A percentile compares a stretch with the other conserved stretches of the same genome.
phyloP scores from a whole-genome alignment of 1,140 invertebrate species.

The Anoplophora glabripennis region DNA sequence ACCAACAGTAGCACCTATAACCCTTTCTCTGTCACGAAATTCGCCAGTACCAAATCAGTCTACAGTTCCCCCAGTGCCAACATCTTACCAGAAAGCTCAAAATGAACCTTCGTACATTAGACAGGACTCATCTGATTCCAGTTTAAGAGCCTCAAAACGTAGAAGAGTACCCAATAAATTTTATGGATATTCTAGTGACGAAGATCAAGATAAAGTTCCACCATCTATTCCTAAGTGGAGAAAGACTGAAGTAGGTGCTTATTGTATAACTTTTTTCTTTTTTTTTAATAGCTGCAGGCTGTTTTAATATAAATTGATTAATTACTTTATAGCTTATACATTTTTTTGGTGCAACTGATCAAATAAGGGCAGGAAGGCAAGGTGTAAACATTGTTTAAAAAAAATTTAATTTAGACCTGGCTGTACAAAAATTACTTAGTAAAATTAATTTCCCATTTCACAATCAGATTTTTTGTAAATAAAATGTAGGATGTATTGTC shows the following conservation, averaged over 20 bases:
- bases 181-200: slow-evolving; percentile 81
- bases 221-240: slow-evolving; percentile 64
- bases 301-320: too few relatives aligned
- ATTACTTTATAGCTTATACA: too few relatives aligned
- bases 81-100: slow-evolving; percentile 10
- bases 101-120: slow-evolving; percentile 8
- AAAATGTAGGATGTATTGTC: too few relatives aligned
- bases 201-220: slow-evolving; percentile 66
- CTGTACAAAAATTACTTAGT: too few relatives aligned
- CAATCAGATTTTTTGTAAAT: too few relatives aligned
- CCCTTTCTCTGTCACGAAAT: slow-evolving; percentile 52
- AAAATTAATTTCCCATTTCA: too few relatives aligned
- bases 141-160: slow-evolving; percentile 65
- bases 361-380: too few relatives aligned
- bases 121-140: slow-evolving; percentile 31
- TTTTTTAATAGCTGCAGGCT: background rate
- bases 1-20: slow-evolving; percentile 35
- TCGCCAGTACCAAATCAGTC: slow-evolving; percentile 43
- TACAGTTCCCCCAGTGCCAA: slow-evolving; percentile 4
- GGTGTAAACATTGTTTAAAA: too few relatives aligned
- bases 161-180: slow-evolving; percentile 77
- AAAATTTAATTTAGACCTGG: too few relatives aligned
- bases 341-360: too few relatives aligned
- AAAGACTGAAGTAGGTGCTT: slow-evolving; percentile 55
- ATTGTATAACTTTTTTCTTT: slow-evolving; percentile 1